Evolutionary conservation across 2,888 invertebrate genomes (phyloP), one percentile per base, ranked within the genome.

Genomic region (Phaedon cochleariae): DNA sequence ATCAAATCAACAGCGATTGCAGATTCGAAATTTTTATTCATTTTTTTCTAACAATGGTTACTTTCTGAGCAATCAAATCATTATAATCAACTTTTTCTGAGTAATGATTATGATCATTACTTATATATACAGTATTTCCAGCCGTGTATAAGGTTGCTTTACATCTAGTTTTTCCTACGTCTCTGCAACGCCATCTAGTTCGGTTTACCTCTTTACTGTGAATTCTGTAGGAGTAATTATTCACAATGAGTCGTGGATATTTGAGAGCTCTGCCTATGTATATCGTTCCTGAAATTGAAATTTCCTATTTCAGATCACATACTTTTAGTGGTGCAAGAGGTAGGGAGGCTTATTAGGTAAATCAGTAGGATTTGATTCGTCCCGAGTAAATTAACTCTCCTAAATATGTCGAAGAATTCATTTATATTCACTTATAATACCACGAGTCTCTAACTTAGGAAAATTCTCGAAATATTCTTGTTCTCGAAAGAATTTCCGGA

Each of bases 61-160:
- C 66, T 31, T 45, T 55, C 45, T 67, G 60, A n/a, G 63, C 59
- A 7, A 65, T 52, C n/a, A 69, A 51, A n/a, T 63, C 34, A 12
- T 58, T 54, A 17, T 65, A 54, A 7, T 21, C 20, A 10, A 69
- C 57, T 0, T 12, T 26, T 34, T 57, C 48, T 18, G 64, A 61
- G 7, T 18, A 34, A 49, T 77, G 77, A 60, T 76, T 76, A 59
- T 77, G 77, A 6, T 52, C 59, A 20, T 71, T 63, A 12, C 69
- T 63, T 12, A 77, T 64, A n/a, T 61, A 60, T 2, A 77, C 71
- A 5, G 62, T 65, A 22, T 72, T 75, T 37, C 73, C 72, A 21
- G 62, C 70, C 0, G 76, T 74, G 4, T 68, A 68, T 12, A 77
- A 52, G 7, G 59, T 64, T 7, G 74, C 73, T 29, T 67, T 73